phyloP scores from a whole-genome alignment of 2,113 vertebrate genomes.

The Corapipo altera region DNA sequence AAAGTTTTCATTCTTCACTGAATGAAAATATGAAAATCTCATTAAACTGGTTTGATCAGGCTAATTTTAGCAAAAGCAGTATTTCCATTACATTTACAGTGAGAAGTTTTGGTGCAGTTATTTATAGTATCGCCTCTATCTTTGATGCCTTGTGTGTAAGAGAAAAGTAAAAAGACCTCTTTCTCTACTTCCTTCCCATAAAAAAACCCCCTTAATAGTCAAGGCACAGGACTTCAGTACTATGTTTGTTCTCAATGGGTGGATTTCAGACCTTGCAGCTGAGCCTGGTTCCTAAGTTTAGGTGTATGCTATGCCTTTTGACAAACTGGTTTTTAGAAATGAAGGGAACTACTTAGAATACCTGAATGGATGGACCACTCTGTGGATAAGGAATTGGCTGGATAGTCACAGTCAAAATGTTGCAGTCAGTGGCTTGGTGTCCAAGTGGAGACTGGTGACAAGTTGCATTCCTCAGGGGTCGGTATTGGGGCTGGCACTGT shows the following conservation, averaged over 20 bases:
- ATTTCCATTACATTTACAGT: background rate
- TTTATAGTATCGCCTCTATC: background rate
- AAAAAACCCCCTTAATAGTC: background rate
- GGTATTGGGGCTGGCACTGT: background rate
- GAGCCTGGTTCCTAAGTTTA: background rate
- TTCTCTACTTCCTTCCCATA: background rate
- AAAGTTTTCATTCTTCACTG: background rate
- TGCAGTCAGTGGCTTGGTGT: background rate
- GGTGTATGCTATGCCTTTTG: rapidly evolving
- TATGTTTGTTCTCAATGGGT: background rate
- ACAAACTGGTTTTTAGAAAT: background rate
- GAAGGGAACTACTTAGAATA: background rate
- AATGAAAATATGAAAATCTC: background rate
- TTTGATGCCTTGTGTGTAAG: rapidly evolving
- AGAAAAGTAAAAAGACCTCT: background rate
- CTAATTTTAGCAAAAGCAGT: background rate
- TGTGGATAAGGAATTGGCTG: background rate
- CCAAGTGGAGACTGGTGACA: background rate
- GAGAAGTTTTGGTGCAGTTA: background rate
- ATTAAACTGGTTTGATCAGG: background rate
- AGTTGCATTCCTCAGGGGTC: background rate
- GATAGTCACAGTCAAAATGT: background rate
- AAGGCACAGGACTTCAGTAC: background rate
- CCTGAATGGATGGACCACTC: background rate
- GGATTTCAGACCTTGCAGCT: background rate